phyloP scores from a whole-genome alignment of 2,888 invertebrate genomes.

The Drosophila glabriapex region DNA sequence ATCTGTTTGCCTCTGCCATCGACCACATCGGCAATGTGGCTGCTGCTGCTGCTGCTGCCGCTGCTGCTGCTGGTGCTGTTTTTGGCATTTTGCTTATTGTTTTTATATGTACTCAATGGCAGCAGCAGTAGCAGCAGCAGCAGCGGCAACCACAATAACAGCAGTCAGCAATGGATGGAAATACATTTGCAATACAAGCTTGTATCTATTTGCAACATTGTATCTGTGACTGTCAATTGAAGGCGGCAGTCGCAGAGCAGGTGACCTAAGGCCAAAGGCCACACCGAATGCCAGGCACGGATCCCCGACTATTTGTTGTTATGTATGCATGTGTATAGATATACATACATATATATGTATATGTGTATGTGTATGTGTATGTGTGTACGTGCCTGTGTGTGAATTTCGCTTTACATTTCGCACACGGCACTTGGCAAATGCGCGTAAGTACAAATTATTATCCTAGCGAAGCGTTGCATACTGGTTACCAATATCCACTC shows the following conservation, averaged over 20 bases:
- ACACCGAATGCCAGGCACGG: slow-evolving; percentile 11
- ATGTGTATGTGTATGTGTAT: not conserved
- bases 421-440: slow-evolving; percentile 43
- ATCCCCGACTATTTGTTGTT: not conserved
- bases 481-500: slow-evolving; percentile 23
- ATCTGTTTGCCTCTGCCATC: slow-evolving; percentile 54
- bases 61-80: slow-evolving; percentile 18
- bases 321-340: not conserved
- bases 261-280: slow-evolving; percentile 29
- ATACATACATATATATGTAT: not conserved
- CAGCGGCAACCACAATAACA: slow-evolving; percentile 14
- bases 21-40: slow-evolving; percentile 14
- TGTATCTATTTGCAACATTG: slow-evolving; percentile 44
- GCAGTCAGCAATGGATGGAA: slow-evolving; percentile 24
- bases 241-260: slow-evolving; percentile 5
- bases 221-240: slow-evolving; percentile 54
- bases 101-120: slow-evolving; percentile 71
- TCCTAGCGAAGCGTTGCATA: slow-evolving; percentile 15
- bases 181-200: slow-evolving; percentile 37
- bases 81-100: slow-evolving; percentile 65
- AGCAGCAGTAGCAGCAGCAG: slow-evolving; percentile 7
- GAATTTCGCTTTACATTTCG: slow-evolving; percentile 10
- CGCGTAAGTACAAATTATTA: slow-evolving; percentile 53
- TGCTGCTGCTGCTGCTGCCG: slow-evolving; percentile 21
- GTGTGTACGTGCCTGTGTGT: not conserved